Evolutionary conservation across 1,140 invertebrate species (phyloP), one percentile per base, ranked within the genome.

Genomic region (Melipona quadrifasciata): DNA sequence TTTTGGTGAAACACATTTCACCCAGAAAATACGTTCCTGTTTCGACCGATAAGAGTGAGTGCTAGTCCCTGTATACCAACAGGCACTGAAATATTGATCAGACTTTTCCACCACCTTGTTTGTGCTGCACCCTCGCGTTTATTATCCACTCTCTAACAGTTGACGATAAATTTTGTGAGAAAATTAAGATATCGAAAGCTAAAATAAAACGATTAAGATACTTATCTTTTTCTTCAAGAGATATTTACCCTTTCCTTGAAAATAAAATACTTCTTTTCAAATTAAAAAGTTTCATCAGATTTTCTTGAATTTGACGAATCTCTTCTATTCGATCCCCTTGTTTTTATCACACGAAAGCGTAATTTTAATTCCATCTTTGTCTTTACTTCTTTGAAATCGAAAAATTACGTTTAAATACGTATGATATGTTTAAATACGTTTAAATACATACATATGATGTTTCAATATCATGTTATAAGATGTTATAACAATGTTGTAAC

Each of bases 101-200:
- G 0, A 24, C 51, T 5, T 2, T n/a, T 24, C 2, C 5, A 19
- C 3, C 2, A 27, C 47, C 80, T 11, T 64, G 70, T 81, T 53
- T 2, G 80, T 72, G 79, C 68, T 80, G 67, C 79, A 31, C 70
- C 39, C 70, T 74, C 2, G 67, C 5, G 67, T 68, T 68, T 12
- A 31, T n/a, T 14, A 5, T 10, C 17, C 39, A 1, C 14, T 39
- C 5, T 1, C 1, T 1, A 2, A 10, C 16, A 39, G 17, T 21
- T 24, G 16, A 65, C 12, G 39, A 47, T 47, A 47, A 47, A 47
- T 47, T 47, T 47, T 47, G 6, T 47, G 8, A 11, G 8, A 47
- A 47, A 47, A 47, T 47, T 47, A 8, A 47, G 39, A 47, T 47
- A 47, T 47, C 8, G 39, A 47, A 8, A 11, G 39, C 8, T 47